phyloP scores from a whole-genome alignment of 1,140 invertebrate genomes.

The Mizuhopecten yessoensis region DNA sequence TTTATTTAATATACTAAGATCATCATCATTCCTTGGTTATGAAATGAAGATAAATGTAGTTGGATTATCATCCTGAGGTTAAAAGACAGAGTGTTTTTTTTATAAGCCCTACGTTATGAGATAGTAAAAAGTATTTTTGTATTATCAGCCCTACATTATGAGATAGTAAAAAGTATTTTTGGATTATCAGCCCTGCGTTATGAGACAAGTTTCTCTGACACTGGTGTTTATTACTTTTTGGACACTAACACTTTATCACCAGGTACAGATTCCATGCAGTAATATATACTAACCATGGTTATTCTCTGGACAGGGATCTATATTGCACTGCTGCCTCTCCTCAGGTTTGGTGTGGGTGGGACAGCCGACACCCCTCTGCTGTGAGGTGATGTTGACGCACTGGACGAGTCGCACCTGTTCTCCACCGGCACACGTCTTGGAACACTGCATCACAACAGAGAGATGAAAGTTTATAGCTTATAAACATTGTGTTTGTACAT shows the following conservation, averaged over 20 bases:
- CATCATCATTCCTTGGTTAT: too few relatives aligned
- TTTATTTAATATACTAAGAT: too few relatives aligned
- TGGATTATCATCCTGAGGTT: too few relatives aligned
- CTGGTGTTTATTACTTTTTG: background rate
- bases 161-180: too few relatives aligned
- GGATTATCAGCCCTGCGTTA: too few relatives aligned
- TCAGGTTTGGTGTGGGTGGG: slow-evolving; percentile 76
- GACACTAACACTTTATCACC: too few relatives aligned
- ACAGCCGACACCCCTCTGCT: slow-evolving; percentile 81
- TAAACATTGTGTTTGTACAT: too few relatives aligned
- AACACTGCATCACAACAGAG: slow-evolving; percentile 74
- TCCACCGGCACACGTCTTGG: slow-evolving; percentile 78
- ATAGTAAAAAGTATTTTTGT: too few relatives aligned
- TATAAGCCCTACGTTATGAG: too few relatives aligned
- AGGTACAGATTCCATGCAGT: background rate
- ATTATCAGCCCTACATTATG: too few relatives aligned
- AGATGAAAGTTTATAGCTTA: background rate
- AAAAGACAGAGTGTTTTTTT: too few relatives aligned
- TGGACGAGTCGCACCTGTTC: slow-evolving; percentile 79
- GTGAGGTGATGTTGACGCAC: slow-evolving; percentile 83
- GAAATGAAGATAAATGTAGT: too few relatives aligned
- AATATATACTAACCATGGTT: slow-evolving; percentile 69
- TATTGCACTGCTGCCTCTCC: slow-evolving; percentile 81
- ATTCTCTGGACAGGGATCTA: slow-evolving; percentile 79
- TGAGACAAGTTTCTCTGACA: background rate